phyloP scores from a whole-genome alignment of 2,797 vertebrate genomes.

The Pangasius djambal region DNA sequence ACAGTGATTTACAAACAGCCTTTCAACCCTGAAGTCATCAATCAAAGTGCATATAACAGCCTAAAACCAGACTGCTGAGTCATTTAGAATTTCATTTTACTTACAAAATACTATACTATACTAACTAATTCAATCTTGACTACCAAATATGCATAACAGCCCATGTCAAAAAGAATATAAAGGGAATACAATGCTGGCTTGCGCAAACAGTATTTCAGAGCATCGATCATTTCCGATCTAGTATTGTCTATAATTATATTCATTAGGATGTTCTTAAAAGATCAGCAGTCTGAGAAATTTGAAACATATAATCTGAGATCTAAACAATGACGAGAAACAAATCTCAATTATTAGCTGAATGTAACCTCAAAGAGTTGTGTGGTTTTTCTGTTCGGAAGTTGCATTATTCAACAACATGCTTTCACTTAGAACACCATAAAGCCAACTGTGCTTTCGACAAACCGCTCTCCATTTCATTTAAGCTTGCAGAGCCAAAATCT shows the following conservation, averaged over 20 bases:
- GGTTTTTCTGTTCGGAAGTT: not conserved
- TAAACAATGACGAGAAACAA: constrained; percentile 14
- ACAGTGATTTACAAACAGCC: not conserved
- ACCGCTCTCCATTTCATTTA: not conserved
- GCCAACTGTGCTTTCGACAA: constrained; percentile 16
- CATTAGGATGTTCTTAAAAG: not conserved
- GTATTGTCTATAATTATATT: constrained; percentile 16
- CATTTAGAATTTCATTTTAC: not conserved
- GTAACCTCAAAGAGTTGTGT: not conserved
- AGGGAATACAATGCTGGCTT: constrained; percentile 3
- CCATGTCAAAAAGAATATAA: not conserved
- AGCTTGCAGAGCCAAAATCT: constrained; percentile 5
- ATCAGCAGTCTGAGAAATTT: constrained; percentile 20
- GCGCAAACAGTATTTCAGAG: not conserved
- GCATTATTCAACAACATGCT: constrained; percentile 6
- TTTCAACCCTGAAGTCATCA: not conserved
- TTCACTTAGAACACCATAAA: constrained; percentile 1
- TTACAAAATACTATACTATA: not conserved
- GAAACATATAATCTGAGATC: not conserved
- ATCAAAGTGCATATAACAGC: not conserved
- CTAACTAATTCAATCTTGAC: not conserved
- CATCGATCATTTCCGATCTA: not conserved
- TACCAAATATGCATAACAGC: not conserved
- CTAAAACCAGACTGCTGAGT: constrained; percentile 7
- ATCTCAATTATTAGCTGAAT: not conserved